Conservation (phyloP, 2,888 invertebrate species). For the Lasioglossum calceatum region DNA sequence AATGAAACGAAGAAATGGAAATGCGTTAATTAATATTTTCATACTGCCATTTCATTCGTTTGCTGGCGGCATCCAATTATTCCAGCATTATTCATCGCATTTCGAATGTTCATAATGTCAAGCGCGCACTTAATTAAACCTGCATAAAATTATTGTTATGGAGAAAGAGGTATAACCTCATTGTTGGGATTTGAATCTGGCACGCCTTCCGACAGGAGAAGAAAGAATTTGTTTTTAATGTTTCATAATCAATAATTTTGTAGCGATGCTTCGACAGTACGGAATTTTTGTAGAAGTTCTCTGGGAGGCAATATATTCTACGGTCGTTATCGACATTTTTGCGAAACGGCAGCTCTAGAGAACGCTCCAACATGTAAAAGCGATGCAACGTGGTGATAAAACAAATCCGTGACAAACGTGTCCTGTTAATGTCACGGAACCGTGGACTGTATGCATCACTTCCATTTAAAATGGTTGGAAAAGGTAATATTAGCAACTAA, state of each 20-base stretch:
- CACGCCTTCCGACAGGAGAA: not conserved
- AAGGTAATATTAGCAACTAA: not conserved
- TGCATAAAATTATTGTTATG: not conserved
- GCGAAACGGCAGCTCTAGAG: not conserved
- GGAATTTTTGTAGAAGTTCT: not conserved
- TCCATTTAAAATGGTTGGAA: not conserved
- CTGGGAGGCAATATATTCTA: not conserved
- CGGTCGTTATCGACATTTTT: not conserved
- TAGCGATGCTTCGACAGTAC: not conserved
- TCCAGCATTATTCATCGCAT: not conserved
- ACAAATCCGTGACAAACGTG: constrained; percentile 3
- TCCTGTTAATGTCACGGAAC: not conserved
- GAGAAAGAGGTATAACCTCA: not conserved
- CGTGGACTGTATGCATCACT: not conserved
- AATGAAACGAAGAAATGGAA: not conserved
- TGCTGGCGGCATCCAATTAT: not conserved
- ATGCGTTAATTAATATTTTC: constrained; percentile 2
- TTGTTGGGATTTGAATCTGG: not conserved
- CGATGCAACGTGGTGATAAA: not conserved
- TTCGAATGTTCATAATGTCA: not conserved
- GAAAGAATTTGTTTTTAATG: too few species aligned
- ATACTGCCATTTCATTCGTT: not conserved
- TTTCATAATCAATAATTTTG: too few species aligned
- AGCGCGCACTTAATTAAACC: not conserved
- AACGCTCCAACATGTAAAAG: not conserved